Base-by-base conservation (phyloP, 2,113 vertebrate genomes). In the Cololabis saira region DNA sequence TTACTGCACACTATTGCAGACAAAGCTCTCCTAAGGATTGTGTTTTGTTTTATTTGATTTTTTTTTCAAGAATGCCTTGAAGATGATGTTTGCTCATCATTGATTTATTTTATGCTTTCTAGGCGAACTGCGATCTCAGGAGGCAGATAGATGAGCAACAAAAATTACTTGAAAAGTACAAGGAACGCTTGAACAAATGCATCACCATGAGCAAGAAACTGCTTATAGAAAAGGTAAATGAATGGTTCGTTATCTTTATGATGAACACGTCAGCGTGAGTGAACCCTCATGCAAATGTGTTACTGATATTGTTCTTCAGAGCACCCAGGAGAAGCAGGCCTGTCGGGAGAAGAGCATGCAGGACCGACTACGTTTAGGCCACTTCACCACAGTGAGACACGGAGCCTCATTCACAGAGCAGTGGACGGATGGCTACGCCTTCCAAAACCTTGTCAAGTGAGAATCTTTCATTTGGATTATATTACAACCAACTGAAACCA, bases 101-200 rank as follows among this genome's bases (percentile, higher is more conserved):
- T 57, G 16, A 22, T 21, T 21, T 13, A 3, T 43, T 22, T 12
- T 43, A n/a, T 5, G 51, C 72, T 81, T 64, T 13, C 16, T 73
- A 99, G 98, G 96, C 97, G 90, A 99, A 99, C 92, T 99, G 98
- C 95, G 98, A 99, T 95, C 95, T 99, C 93, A 96, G 98, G 93
- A 94, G 97, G 92, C 98, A 99, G 91, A 98, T 99, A 95, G 98
- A 99, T 69, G 98, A 99, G 92, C 98, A 99, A 93, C 98, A 99
- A 92, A 99, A 98, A 91, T 91, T 99, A 95, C 96, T 99, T 95
- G 98, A 99, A 95, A 99, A 98, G 91, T 98, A 97, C 74, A 99
- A 99, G 89, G 98, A 99, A 92, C 95, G 97, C 71, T 95, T 99
- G 94, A 99, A 99, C 93, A 99, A 99, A 89, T 99, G 98, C 86